Evolutionary conservation across 2,888 invertebrate species (phyloP), one percentile per base, ranked within the genome.

Genomic region (Falcaria lacertinaria): DNA sequence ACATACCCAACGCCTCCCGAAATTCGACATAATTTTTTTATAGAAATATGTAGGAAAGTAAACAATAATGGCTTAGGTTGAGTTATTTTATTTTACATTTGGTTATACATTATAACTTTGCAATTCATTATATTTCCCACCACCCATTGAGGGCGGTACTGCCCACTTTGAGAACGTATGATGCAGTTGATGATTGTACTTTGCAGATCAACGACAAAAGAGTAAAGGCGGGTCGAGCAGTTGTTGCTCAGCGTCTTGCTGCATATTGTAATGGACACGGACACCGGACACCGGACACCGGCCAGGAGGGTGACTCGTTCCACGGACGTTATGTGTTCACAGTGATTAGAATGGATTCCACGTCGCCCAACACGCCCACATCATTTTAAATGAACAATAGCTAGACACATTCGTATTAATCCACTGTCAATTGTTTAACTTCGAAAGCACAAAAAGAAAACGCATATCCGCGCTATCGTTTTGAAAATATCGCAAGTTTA

Each of bases 181-280:
- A 22, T 22, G 22, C 7, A 22, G 3, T 3, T 5, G 7, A 22
- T 22, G 22, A n/a, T 22, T 6, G 7, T 19, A 60, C 34, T 73
- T 92, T 94, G 66, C 92, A 97, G 97, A 97, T 94, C 96, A 97
- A 92, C 93, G 96, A 91, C 96, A 96, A 91, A 97, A 97, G 90
- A 96, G 96, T 91, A 97, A 97, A 94, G 96, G 96, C 61, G 96
- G 96, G 63, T 96, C 96, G 72, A 96, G 96, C 91, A 96, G 96
- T 93, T 97, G 97, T 93, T 97, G 97, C 92, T 96, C 96, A 72
- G 93, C 96, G 70, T 94, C 96, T 63, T 97, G 97, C 92, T 95
- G 95, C 92, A 96, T 97, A 93, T 94, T 97, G 94, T 97, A 97
- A 95, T 88, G 74, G 60, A 61, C 56, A 60, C 52, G 64, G 66